Evolutionary conservation across 2,797 vertebrate species (phyloP).

Genomic region (Neoniphon sammara): DNA sequence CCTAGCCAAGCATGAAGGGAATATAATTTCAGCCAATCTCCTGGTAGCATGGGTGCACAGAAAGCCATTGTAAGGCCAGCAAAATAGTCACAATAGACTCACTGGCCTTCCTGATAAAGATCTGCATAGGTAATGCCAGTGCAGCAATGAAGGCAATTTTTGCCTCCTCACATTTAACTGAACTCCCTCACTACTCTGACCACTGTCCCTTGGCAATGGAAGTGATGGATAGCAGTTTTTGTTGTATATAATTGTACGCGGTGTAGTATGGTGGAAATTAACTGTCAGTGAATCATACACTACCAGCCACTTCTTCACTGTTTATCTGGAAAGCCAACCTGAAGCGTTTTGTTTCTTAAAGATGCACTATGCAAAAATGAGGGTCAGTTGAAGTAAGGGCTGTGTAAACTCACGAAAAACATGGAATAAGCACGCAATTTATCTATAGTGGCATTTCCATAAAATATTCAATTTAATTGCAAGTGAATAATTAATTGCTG

Average conservation of each 20-base stretch:
- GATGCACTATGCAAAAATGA: too few species aligned
- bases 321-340: slow-evolving; percentile 74
- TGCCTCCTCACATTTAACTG: slow-evolving; percentile 75
- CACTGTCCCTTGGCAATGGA: slow-evolving; percentile 78
- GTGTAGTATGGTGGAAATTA: slow-evolving; percentile 68
- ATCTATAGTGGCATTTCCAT: too few species aligned
- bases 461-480: too few species aligned
- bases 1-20: slow-evolving; percentile 95
- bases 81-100: slow-evolving; percentile 86
- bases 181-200: slow-evolving; percentile 72
- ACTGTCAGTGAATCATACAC: slow-evolving; percentile 72
- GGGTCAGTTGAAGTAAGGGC: too few species aligned
- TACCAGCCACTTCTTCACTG: slow-evolving; percentile 70
- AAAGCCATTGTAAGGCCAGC: slow-evolving; percentile 84
- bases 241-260: slow-evolving; percentile 79
- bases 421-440: too few species aligned
- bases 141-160: slow-evolving; percentile 84
- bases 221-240: slow-evolving; percentile 81
- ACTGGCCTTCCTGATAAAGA: slow-evolving; percentile 84
- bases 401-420: too few species aligned
- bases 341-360: slow-evolving; percentile 71
- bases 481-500: too few species aligned
- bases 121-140: slow-evolving; percentile 86
- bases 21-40: slow-evolving; percentile 98
- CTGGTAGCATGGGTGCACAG: slow-evolving; percentile 83